A percentile compares a stretch with the other conserved stretches of the same genome.
phyloP scores from a whole-genome alignment of 2,888 invertebrate genomes.

The Pseudanteris insignis region DNA sequence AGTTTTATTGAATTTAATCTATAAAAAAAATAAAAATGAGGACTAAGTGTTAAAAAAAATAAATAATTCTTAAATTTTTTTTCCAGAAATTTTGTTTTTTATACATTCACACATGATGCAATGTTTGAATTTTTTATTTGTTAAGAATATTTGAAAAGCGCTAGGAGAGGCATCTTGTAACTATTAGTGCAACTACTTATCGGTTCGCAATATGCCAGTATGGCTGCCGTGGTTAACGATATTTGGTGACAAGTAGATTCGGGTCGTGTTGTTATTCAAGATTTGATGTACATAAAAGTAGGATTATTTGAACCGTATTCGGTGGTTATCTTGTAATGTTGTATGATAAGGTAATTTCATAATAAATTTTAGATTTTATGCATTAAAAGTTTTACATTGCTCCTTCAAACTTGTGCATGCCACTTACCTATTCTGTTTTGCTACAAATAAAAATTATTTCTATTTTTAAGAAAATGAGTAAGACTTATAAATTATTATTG shows the following conservation, averaged over 20 bases:
- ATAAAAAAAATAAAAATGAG: no score
- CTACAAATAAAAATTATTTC: conserved; percentile 27
- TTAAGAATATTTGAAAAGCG: not conserved
- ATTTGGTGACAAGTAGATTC: conserved; percentile 42
- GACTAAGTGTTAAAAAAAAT: no score
- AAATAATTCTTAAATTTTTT: no score
- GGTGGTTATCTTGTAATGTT: conserved; percentile 6
- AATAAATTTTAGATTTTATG: not conserved
- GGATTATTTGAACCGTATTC: conserved; percentile 9
- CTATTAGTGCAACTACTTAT: conserved; percentile 3
- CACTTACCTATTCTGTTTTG: conserved; percentile 24
- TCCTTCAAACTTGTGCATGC: conserved; percentile 3
- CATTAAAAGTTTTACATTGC: conserved; percentile 3
- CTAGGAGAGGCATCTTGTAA: not conserved
- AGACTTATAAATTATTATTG: conserved; percentile 3
- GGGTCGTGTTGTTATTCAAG: conserved; percentile 37
- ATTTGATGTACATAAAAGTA: conserved; percentile 15
- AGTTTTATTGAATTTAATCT: no score
- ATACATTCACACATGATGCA: no score
- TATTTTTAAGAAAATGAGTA: conserved; percentile 29
- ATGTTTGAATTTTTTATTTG: no score
- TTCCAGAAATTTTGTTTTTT: no score
- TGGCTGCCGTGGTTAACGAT: conserved; percentile 38
- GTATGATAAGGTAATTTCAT: conserved; percentile 8
- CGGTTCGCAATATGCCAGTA: conserved; percentile 31